These are phyloP conservation scores for Prionailurus viverrinus DNA, from an alignment of 2,113 vertebrate species.

Conservation along the genomic window DNA sequence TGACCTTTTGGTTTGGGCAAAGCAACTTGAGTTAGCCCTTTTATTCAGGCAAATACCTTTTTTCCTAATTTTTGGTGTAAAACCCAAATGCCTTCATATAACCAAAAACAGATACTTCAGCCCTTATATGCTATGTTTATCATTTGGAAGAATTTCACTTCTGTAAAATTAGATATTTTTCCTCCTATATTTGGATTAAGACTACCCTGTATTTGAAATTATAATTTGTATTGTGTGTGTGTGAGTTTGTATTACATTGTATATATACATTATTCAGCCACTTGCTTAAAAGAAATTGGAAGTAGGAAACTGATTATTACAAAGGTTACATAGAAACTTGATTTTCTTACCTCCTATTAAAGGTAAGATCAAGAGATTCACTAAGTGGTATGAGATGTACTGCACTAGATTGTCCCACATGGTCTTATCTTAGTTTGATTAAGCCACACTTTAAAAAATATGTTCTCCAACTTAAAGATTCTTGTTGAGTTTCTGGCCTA, in stretches of 20 bases:
- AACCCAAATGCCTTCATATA: background rate
- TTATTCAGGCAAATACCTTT: background rate
- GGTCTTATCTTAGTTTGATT: background rate
- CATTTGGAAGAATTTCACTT: background rate
- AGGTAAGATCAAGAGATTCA: background rate
- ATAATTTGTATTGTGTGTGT: constrained; percentile 13
- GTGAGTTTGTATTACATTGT: background rate
- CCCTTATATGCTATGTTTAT: background rate
- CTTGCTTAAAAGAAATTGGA: background rate
- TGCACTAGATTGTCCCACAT: background rate
- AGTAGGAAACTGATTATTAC: background rate
- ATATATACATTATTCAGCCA: background rate
- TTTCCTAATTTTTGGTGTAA: background rate
- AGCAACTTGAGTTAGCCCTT: background rate
- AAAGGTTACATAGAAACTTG: background rate
- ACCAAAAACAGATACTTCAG: background rate
- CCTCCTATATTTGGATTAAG: background rate
- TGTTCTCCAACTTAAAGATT: background rate
- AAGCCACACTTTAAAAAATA: constrained; percentile 13
- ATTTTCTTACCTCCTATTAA: background rate
- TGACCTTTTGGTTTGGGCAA: background rate
- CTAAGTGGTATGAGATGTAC: background rate
- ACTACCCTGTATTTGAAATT: background rate
- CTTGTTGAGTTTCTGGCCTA: background rate
- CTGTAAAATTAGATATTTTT: background rate